Evolutionary conservation across 2,888 invertebrate genomes (phyloP).

Genomic region (Sphecodes monilicornis): DNA sequence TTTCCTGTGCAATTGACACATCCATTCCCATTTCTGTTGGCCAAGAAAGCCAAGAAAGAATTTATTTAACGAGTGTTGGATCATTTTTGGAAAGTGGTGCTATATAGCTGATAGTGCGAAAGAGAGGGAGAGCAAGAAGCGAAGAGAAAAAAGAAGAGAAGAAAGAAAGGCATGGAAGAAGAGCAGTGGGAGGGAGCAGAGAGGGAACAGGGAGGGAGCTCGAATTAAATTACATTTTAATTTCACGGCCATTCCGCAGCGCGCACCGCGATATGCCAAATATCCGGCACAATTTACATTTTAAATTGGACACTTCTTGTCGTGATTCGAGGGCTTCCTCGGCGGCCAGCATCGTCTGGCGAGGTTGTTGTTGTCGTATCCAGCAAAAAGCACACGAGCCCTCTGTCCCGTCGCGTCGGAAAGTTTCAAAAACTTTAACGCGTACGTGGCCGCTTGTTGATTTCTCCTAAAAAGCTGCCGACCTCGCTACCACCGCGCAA

Average conservation of each 20-base stretch:
- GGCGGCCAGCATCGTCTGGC: conserved; percentile 33
- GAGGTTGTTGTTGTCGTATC: conserved; percentile 31
- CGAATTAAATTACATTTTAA: conserved; percentile 83
- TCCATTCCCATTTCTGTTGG: not conserved
- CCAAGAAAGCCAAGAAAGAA: not conserved
- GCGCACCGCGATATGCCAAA: conserved; percentile 76
- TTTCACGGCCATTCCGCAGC: conserved; percentile 80
- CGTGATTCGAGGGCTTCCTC: conserved; percentile 50
- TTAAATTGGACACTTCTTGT: conserved; percentile 81
- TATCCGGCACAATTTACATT: conserved; percentile 81
- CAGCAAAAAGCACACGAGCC: conserved; percentile 32
- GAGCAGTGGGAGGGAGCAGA: not conserved
- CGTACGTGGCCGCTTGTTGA: conserved; percentile 23
- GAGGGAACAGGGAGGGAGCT: conserved; percentile 16
- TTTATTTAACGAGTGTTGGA: not conserved
- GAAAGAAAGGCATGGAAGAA: not conserved
- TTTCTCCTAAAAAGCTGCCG: conserved; percentile 15
- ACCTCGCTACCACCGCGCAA: conserved; percentile 1
- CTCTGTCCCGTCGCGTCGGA: not conserved
- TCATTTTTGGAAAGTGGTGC: not conserved
- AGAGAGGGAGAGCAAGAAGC: not conserved
- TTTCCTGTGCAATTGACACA: no score
- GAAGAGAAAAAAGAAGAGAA: conserved; percentile 20
- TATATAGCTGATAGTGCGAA: not conserved
- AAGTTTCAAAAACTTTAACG: conserved; percentile 40